Conservation (phyloP, 2,797 vertebrate species). For the Amblyraja radiata region DNA sequence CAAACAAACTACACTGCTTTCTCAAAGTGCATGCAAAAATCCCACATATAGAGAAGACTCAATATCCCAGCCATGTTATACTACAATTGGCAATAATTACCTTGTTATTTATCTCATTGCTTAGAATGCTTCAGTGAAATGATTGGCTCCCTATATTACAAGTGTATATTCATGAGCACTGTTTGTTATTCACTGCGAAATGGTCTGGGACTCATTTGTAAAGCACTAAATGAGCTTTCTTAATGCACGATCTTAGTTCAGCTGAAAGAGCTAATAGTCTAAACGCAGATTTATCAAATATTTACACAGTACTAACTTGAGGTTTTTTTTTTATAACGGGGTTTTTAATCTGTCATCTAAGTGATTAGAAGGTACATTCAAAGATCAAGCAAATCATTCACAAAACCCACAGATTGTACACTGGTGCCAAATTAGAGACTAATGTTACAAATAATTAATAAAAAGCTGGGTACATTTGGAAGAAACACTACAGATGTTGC, state of each 20-base stretch:
- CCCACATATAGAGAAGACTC: background rate
- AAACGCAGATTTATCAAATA: background rate
- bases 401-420: background rate
- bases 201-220: background rate
- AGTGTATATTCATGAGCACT: background rate
- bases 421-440: constrained; percentile 20
- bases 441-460: background rate
- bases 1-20: background rate
- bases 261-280: too few relatives aligned
- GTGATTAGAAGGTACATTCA: background rate
- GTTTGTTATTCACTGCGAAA: background rate
- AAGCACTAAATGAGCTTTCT: background rate
- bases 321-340: background rate
- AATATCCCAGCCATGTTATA: background rate
- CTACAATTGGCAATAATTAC: background rate
- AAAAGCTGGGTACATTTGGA: background rate
- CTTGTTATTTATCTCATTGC: background rate
- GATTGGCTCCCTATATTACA: background rate
- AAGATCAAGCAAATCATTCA: background rate
- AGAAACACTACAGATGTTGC: background rate
- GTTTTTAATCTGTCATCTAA: background rate
- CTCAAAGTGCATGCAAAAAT: background rate
- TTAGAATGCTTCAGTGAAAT: background rate
- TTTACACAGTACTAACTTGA: background rate
- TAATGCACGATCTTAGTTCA: background rate